Evolutionary conservation across 37 sponge, comb jelly and placozoan genomes (phyloP).

Genomic region (Halichondria panicea): DNA sequence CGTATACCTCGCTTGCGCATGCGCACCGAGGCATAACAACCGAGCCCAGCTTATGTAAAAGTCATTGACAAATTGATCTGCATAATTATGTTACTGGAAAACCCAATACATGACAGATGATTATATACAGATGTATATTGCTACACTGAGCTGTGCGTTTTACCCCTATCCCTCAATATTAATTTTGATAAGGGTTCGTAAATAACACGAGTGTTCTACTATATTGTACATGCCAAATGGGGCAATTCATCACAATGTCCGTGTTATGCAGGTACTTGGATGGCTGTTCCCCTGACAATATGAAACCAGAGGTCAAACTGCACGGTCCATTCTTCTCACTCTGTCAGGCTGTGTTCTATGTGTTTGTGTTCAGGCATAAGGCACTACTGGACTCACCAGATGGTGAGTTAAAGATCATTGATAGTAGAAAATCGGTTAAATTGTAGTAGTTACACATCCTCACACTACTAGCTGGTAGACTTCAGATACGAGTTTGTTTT

Average conservation of each 20-base stretch:
- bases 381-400: constrained; percentile 31
- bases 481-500: neutral
- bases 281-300: neutral
- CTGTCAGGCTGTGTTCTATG: constrained; percentile 80
- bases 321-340: constrained; percentile 77
- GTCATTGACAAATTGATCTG: no score
- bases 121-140: no score
- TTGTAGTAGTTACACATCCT: neutral
- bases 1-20: no score
- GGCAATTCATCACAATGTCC: no score
- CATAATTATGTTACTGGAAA: no score
- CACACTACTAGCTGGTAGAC: neutral
- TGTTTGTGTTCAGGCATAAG: constrained; percentile 79
- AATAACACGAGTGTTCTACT: no score
- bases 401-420: constrained; percentile 30
- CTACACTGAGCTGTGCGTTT: no score
- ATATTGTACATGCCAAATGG: no score
- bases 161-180: neutral
- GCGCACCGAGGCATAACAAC: no score
- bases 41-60: no score
- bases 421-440: neutral
- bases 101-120: no score
- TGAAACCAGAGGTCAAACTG: constrained; percentile 37
- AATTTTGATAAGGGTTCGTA: no score
- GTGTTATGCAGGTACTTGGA: constrained; percentile 71